phyloP scores from a whole-genome alignment of 2,797 vertebrate genomes.

The Bradypus variegatus region DNA sequence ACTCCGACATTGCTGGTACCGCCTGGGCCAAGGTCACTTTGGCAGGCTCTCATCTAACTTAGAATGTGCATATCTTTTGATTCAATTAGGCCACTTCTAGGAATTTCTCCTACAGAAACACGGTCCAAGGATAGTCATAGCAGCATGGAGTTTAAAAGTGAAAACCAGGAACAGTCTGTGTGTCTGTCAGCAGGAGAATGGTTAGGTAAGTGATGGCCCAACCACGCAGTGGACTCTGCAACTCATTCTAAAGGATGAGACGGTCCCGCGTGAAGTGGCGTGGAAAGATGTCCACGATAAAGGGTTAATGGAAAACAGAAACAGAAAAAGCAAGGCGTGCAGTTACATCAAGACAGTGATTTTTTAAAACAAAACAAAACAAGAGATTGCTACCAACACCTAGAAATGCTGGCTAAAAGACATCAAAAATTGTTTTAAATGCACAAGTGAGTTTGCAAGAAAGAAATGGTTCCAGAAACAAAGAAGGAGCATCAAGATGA shows the following conservation, averaged over 20 bases:
- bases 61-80: slow-evolving; percentile 54
- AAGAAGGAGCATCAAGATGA: not conserved
- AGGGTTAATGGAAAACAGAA: not conserved
- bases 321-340: not conserved
- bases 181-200: not conserved
- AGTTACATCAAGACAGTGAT: not conserved
- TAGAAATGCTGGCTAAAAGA: not conserved
- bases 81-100: slow-evolving; percentile 62
- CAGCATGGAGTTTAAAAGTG: not conserved
- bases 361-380: not conserved
- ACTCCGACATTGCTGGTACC: not conserved
- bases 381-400: not conserved
- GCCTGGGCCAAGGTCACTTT: slow-evolving; percentile 56
- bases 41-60: slow-evolving; percentile 55
- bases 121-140: not conserved
- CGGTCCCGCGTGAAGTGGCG: not conserved
- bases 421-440: not conserved
- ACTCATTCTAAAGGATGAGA: not conserved
- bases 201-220: not conserved
- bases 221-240: not conserved
- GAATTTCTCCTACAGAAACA: slow-evolving; percentile 57
- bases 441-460: slow-evolving; percentile 12
- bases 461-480: slow-evolving; percentile 4
- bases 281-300: not conserved
- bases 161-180: not conserved